Evolutionary conservation across 1,140 invertebrate genomes (phyloP).

Genomic region (Ganaspis sp.): DNA sequence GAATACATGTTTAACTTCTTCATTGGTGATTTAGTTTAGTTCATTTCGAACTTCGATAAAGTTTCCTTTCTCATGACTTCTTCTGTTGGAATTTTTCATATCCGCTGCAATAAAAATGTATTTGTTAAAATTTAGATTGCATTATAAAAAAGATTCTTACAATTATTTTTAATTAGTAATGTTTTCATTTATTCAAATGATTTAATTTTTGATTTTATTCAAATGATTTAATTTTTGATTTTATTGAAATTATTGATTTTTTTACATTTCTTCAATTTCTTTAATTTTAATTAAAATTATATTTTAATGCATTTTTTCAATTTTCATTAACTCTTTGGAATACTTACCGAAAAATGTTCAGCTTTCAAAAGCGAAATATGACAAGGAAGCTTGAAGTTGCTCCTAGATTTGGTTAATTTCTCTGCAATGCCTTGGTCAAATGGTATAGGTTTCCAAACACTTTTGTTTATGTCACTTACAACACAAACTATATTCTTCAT

Average conservation of each 20-base stretch:
- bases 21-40: conserved; percentile 41
- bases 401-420: conserved; percentile 48
- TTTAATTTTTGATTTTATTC: too few species aligned
- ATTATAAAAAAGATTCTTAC: too few species aligned
- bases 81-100: conserved; percentile 42
- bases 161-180: too few species aligned
- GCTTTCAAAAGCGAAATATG: conserved; percentile 57
- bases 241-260: too few species aligned
- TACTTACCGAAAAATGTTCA: conserved; percentile 39
- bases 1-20: conserved; percentile 48
- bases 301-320: conserved; percentile 28
- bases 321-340: too few species aligned
- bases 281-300: conserved; percentile 14
- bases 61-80: conserved; percentile 24
- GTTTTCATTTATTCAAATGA: too few species aligned
- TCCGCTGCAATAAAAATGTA: conserved; percentile 47
- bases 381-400: conserved; percentile 63
- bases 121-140: too few species aligned
- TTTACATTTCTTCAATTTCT: too few species aligned
- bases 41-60: conserved; percentile 37
- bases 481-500: conserved; percentile 33
- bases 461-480: conserved; percentile 38
- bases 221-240: too few species aligned
- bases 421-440: conserved; percentile 58
- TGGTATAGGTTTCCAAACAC: conserved; percentile 61